These are phyloP conservation scores for Pollenia amentaria DNA, from an alignment of 2,888 invertebrate genomes.

Conservation along the genomic window DNA sequence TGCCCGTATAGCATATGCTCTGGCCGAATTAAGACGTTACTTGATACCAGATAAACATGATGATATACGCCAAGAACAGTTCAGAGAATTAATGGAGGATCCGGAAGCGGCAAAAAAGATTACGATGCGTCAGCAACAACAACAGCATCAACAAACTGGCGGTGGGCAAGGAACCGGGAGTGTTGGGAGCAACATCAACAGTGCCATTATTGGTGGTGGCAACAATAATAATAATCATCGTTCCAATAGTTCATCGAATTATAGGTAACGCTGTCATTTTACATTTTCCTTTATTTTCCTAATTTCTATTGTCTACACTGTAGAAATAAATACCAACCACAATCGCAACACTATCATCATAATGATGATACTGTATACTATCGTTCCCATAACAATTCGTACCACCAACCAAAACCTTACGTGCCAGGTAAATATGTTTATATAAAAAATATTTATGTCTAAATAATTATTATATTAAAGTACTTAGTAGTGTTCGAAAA, in stretches of 20 bases:
- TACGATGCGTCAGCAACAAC: conserved; percentile 81
- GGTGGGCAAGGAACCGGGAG: conserved; percentile 62
- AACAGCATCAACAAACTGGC: conserved; percentile 74
- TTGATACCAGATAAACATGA: conserved; percentile 89
- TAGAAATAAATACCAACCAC: conserved; percentile 82
- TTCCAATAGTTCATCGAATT: conserved; percentile 63
- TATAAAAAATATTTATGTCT: background rate
- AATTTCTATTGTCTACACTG: background rate
- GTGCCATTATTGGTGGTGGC: conserved; percentile 62
- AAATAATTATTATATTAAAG: too few species aligned
- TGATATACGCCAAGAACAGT: conserved; percentile 93
- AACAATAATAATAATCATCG: conserved; percentile 56
- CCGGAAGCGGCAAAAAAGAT: conserved; percentile 83
- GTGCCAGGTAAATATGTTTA: conserved; percentile 79
- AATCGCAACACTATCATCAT: conserved; percentile 82
- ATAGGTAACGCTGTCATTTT: conserved; percentile 40
- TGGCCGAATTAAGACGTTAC: conserved; percentile 91
- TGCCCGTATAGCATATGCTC: conserved; percentile 93
- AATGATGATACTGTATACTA: conserved; percentile 83
- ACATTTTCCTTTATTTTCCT: background rate
- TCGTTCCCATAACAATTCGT: conserved; percentile 82
- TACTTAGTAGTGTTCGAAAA: too few species aligned
- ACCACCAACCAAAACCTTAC: conserved; percentile 83
- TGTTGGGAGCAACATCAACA: conserved; percentile 76
- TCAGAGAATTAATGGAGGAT: conserved; percentile 89